phyloP scores from a whole-genome alignment of 2,888 invertebrate species.

The Ormyrus rosae region DNA sequence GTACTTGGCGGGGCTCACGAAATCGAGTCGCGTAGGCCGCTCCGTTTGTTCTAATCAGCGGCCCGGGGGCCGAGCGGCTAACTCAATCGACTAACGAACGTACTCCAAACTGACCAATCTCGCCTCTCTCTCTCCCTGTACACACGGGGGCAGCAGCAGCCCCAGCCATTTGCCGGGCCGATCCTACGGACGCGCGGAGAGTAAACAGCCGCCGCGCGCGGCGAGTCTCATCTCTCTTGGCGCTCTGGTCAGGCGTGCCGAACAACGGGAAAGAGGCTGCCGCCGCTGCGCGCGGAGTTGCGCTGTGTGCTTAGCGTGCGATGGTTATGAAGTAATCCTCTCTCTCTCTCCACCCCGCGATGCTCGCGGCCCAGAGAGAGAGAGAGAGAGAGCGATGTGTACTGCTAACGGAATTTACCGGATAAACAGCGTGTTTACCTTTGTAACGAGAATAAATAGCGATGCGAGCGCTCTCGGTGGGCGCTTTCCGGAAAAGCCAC shows the following conservation, averaged over 20 bases:
- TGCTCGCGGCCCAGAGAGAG: neutral
- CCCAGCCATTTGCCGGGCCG: no score
- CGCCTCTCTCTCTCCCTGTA: neutral
- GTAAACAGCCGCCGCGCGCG: neutral
- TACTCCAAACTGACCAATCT: slow-evolving; percentile 11
- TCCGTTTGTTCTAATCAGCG: slow-evolving; percentile 76
- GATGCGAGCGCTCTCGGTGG: no score
- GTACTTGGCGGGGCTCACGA: slow-evolving; percentile 61
- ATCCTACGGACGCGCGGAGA: neutral
- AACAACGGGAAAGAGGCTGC: no score
- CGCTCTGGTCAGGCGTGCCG: no score
- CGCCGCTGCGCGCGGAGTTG: no score
- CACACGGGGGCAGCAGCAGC: neutral
- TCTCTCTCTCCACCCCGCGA: no score
- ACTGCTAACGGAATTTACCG: slow-evolving; percentile 26
- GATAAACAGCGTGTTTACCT: slow-evolving; percentile 19
- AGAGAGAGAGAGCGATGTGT: slow-evolving; percentile 4
- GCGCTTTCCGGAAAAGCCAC: no score
- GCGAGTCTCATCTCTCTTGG: slow-evolving; percentile 14
- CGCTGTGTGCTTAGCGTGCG: no score
- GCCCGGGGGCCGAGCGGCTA: slow-evolving; percentile 68
- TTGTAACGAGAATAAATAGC: no score
- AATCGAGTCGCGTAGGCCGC: slow-evolving; percentile 73
- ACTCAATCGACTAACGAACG: slow-evolving; percentile 71
- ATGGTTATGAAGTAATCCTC: no score